phyloP scores from a whole-genome alignment of 2,113 vertebrate species.

The Saccopteryx leptura region DNA sequence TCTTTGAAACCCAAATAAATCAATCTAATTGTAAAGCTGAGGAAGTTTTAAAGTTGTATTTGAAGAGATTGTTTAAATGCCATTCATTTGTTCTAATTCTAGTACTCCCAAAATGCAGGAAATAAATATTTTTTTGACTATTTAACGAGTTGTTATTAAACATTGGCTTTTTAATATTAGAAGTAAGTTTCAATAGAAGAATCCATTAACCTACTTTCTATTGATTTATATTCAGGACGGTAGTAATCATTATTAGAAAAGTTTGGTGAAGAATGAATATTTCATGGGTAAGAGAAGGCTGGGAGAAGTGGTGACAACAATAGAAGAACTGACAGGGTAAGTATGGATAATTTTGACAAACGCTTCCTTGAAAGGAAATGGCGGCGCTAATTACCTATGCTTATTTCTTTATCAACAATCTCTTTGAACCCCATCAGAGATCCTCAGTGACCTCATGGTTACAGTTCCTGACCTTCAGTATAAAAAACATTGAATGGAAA shows the following conservation, averaged over 20 bases:
- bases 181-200: not conserved
- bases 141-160: not conserved
- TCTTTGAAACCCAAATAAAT: conserved; percentile 17
- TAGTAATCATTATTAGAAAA: not conserved
- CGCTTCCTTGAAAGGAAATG: conserved; percentile 40
- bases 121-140: not conserved
- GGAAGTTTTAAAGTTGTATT: not conserved
- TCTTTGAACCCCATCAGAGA: conserved; percentile 66
- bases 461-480: conserved; percentile 63
- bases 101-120: not conserved
- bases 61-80: not conserved
- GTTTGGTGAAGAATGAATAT: not conserved
- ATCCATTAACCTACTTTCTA: not conserved
- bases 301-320: not conserved
- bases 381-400: conserved; percentile 38
- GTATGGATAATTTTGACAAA: conserved; percentile 58
- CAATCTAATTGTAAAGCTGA: not conserved
- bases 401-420: conserved; percentile 73
- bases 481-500: conserved; percentile 62
- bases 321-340: not conserved
- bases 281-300: not conserved
- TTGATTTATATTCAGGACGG: not conserved
- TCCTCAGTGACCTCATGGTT: conserved; percentile 59
- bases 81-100: not conserved
- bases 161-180: not conserved